Percentiles rank a stretch among this genome's conserved stretches.
Conservation (phyloP, 2,888 invertebrate species). For the Hecatera dysodea region DNA sequence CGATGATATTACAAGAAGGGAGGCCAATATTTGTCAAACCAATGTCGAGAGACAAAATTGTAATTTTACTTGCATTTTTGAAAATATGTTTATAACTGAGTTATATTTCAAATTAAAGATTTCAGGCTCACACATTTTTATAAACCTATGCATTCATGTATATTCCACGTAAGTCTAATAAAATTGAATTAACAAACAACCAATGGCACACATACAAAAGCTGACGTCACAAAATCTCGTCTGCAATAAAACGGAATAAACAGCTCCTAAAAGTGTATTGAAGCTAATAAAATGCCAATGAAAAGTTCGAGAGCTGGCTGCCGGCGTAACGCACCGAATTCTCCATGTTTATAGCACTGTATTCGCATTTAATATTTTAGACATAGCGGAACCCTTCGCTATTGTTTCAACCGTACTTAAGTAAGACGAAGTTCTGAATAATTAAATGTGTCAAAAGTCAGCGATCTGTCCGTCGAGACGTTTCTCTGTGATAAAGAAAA, state of each 20-base stretch:
- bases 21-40: too few species aligned
- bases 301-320: conserved; percentile 56
- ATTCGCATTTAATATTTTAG: conserved; percentile 63
- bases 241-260: conserved; percentile 60
- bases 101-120: too few species aligned
- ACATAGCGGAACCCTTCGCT: conserved; percentile 54
- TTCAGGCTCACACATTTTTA: too few species aligned
- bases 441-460: conserved; percentile 63
- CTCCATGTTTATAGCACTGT: conserved; percentile 62
- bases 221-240: conserved; percentile 42
- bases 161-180: too few species aligned
- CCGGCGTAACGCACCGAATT: conserved; percentile 54
- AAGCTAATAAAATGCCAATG: conserved; percentile 64
- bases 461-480: conserved; percentile 38
- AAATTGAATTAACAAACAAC: too few species aligned
- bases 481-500: conserved; percentile 33
- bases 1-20: too few species aligned
- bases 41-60: too few species aligned
- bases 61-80: not conserved
- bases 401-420: conserved; percentile 64
- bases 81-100: not conserved
- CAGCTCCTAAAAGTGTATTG: conserved; percentile 63
- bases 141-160: too few species aligned
- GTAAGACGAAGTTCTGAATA: conserved; percentile 61
- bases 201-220: conserved; percentile 10